Percentiles rank a stretch among this genome's conserved stretches.
phyloP scores from a whole-genome alignment of 2,797 vertebrate species.

The Myotis myotis region DNA sequence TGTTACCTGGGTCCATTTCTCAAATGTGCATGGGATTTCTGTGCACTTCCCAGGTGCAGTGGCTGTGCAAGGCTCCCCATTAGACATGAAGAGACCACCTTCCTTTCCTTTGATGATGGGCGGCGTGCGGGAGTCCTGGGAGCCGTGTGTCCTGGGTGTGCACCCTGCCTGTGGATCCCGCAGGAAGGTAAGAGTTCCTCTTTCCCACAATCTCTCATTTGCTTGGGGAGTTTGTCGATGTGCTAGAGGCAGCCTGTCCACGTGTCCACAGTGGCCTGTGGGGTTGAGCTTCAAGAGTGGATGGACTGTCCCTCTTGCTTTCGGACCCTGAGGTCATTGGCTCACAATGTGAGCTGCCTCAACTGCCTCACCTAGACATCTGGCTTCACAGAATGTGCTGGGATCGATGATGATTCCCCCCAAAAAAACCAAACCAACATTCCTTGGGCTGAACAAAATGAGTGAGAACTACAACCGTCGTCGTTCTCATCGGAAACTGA shows the following conservation, averaged over 20 bases:
- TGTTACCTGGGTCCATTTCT: too few species aligned
- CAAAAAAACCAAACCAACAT: background rate
- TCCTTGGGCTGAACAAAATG: slow-evolving; percentile 38
- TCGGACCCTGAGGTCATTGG: background rate
- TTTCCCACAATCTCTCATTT: background rate
- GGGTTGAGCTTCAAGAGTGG: too few species aligned
- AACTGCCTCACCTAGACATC: fast-evolving
- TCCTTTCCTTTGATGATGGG: background rate
- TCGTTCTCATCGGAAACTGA: background rate
- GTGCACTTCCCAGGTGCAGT: background rate
- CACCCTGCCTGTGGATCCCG: too few species aligned
- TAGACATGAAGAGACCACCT: fast-evolving
- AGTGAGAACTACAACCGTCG: background rate
- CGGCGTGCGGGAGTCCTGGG: too few species aligned
- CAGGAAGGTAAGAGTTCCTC: too few species aligned
- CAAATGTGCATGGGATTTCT: fast-evolving
- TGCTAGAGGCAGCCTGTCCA: background rate
- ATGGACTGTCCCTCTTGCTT: fast-evolving
- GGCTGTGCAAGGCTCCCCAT: fast-evolving
- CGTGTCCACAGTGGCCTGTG: fast-evolving
- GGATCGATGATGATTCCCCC: too few species aligned
- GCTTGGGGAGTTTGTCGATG: fast-evolving
- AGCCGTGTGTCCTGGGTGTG: too few species aligned
- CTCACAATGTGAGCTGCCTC: fast-evolving
- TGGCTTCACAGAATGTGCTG: too few species aligned